phyloP scores from a whole-genome alignment of 37 sponge, comb jelly and placozoan genomes.

The Oopsacas minuta region DNA sequence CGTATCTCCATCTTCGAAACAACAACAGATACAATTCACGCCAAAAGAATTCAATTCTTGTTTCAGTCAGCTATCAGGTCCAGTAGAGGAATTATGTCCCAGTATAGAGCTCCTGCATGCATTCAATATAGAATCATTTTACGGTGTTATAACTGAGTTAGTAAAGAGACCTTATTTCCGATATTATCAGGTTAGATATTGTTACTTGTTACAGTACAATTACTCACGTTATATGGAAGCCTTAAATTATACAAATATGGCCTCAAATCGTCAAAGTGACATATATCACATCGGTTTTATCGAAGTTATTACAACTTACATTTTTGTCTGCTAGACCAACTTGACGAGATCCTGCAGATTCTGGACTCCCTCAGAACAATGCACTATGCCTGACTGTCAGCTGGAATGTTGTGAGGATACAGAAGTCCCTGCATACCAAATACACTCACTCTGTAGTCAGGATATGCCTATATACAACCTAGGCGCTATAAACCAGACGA shows the following conservation, averaged over 20 bases:
- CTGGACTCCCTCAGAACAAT: neutral
- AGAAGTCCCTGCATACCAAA: constrained; percentile 13
- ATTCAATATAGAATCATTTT: constrained; percentile 46
- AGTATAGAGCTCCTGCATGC: constrained; percentile 69
- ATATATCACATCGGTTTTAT: too few relatives aligned
- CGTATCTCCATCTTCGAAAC: neutral
- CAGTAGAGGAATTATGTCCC: constrained; percentile 80
- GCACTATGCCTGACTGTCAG: neutral
- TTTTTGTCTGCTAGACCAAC: neutral
- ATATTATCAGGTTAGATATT: constrained; percentile 56
- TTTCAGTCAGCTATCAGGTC: constrained; percentile 51
- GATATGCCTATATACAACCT: neutral
- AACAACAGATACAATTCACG: neutral
- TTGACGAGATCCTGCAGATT: neutral
- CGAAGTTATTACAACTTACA: too few relatives aligned
- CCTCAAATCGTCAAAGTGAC: too few relatives aligned
- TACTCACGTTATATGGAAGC: neutral
- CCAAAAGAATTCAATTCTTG: neutral
- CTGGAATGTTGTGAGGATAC: constrained; percentile 10
- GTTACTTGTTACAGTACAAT: too few relatives aligned
- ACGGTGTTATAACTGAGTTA: constrained; percentile 41
- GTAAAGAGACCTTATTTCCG: constrained; percentile 57
- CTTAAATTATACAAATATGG: neutral
- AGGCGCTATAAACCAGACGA: neutral
- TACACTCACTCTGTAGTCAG: neutral